Evolutionary conservation across 2,797 vertebrate genomes (phyloP).

Genomic region (Sebastes kiyomatsui): DNA sequence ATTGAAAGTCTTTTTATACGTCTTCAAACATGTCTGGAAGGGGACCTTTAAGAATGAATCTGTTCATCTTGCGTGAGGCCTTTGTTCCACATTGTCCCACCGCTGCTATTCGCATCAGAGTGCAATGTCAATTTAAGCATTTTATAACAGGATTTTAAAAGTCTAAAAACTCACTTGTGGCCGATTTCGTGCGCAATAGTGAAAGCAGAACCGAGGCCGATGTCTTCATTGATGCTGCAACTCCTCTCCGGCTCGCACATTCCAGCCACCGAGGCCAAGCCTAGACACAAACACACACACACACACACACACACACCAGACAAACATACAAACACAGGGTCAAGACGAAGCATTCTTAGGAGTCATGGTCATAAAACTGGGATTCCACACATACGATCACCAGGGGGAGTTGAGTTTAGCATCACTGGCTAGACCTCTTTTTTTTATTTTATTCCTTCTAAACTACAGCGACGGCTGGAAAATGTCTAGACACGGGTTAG

Average conservation of each 20-base stretch:
- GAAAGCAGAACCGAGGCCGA: conserved; percentile 98
- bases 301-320: conserved; percentile 48
- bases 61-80: not conserved
- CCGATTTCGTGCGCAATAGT: conserved; percentile 99
- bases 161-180: conserved; percentile 94
- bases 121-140: conserved; percentile 14
- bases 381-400: conserved; percentile 88
- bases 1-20: not conserved
- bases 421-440: conserved; percentile 86
- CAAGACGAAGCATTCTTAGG: conserved; percentile 87
- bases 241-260: conserved; percentile 99
- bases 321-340: conserved; percentile 81
- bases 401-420: conserved; percentile 87
- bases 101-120: conserved; percentile 12
- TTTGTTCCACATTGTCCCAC: not conserved
- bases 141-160: conserved; percentile 25
- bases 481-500: conserved; percentile 93
- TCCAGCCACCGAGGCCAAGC: conserved; percentile 98
- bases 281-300: conserved; percentile 86
- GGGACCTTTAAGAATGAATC: not conserved
- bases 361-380: conserved; percentile 83
- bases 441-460: conserved; percentile 82
- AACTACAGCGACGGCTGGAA: conserved; percentile 89
- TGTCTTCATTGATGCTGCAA: conserved; percentile 99
- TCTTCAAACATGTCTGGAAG: not conserved